phyloP scores from a whole-genome alignment of 2,888 invertebrate genomes.

The Allygus modestus region DNA sequence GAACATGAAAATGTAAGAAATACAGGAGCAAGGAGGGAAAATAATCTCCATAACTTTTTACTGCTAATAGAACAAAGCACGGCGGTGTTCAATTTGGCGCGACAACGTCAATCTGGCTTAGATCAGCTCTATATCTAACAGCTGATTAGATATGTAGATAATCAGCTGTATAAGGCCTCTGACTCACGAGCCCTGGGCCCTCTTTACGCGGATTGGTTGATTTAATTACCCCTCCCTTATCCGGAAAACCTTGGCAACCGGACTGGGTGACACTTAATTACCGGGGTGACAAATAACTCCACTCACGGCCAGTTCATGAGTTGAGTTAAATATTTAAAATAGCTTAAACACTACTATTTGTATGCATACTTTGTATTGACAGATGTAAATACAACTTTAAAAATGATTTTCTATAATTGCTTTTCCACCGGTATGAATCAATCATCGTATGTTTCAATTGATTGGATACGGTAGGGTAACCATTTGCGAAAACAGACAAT shows the following conservation, averaged over 20 bases:
- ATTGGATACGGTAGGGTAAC: too few relatives aligned
- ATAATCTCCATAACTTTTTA: conserved; percentile 20
- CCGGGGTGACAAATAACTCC: background rate
- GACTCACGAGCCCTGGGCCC: conserved; percentile 15
- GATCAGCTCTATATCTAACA: conserved; percentile 34
- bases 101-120: conserved; percentile 11
- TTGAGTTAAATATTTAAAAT: too few relatives aligned
- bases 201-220: conserved; percentile 11
- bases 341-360: too few relatives aligned
- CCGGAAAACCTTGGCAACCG: conserved; percentile 10
- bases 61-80: conserved; percentile 40
- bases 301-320: background rate
- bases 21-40: conserved; percentile 8
- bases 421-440: too few relatives aligned
- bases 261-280: conserved; percentile 3
- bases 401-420: too few relatives aligned
- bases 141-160: conserved; percentile 40
- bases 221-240: conserved; percentile 33
- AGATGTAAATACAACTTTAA: too few relatives aligned
- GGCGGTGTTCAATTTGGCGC: conserved; percentile 27
- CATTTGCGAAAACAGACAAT: too few relatives aligned
- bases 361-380: too few relatives aligned
- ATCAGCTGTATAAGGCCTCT: conserved; percentile 24
- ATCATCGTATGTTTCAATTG: too few relatives aligned
- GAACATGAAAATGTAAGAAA: background rate